Base-by-base conservation (phyloP, 1,140 invertebrate genomes). In the Hycleus phaleratus region DNA sequence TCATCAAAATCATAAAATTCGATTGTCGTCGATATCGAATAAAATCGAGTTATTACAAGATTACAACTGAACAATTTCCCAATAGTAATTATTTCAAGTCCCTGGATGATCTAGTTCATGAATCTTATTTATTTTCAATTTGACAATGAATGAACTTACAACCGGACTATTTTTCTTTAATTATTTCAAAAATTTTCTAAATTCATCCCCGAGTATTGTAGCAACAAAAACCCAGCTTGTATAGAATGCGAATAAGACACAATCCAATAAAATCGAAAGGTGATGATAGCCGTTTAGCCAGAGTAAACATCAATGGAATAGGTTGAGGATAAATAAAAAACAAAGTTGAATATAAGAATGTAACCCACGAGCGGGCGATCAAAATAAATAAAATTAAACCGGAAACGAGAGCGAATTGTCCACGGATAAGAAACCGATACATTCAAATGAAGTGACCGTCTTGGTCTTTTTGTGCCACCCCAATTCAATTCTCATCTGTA, bases 11-110 rank as follows among this genome's bases (percentile, higher is more conserved):
- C 32, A 32, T 4, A 32, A 32, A 32, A 32, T 7, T 32, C 32
- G 32, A 32, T 32, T 32, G 32, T 32, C 32, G 4, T 32, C 32
- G 32, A 32, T 32, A 32, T 32, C 32, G 32, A 32, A 3, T 32
- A 4, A 32, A 32, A 32, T 32, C 32, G 7, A 32, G 7, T 32
- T 32, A 32, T 32, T 32, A 5, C 4, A 32, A 32, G 32, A 32
- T 32, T 32, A 32, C 32, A 32, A n/a, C 18, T 26, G 32, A n/a
- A 10, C 51, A 46, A 45, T 32, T 42, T 53, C 51, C 51, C 51
- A 53, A 53, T 45, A 32, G 43, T 45, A 53, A 53, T 53, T 45
- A 53, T 45, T 53, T 53, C 26, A 45, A 44, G 44, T 53, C 51
- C 51, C 42, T 46, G 46, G 51, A 44, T 26, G 38, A 45, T 53